Evolutionary conservation across 1,140 invertebrate genomes (phyloP).

Genomic region (Aphaenogaster rudis): DNA sequence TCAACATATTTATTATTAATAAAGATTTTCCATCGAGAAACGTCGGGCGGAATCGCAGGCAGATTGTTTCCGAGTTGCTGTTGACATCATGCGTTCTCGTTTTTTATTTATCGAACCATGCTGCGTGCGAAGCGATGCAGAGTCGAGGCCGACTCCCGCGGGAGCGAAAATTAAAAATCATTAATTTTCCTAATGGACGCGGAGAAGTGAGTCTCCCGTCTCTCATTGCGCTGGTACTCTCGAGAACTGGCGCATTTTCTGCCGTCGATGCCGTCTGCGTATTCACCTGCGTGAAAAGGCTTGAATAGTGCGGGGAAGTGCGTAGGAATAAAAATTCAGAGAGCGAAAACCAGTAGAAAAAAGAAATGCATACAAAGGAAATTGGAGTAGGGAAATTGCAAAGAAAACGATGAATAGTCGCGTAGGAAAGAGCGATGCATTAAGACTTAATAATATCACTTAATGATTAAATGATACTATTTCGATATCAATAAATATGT

Average conservation of each 20-base stretch:
- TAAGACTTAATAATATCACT: no score
- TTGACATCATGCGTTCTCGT: background rate
- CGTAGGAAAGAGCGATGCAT: background rate
- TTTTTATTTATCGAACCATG: slow-evolving; percentile 8
- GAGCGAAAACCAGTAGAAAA: slow-evolving; percentile 4
- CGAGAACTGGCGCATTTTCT: slow-evolving; percentile 58
- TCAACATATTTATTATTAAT: background rate
- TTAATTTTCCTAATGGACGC: slow-evolving; percentile 80
- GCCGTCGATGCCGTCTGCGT: slow-evolving; percentile 32
- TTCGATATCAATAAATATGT: background rate
- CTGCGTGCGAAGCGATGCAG: background rate
- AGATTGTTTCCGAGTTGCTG: slow-evolving; percentile 1
- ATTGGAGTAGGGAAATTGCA: slow-evolving; percentile 15
- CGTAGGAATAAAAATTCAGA: slow-evolving; percentile 49
- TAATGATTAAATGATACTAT: background rate
- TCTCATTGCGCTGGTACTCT: slow-evolving; percentile 57
- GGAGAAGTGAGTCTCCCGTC: slow-evolving; percentile 71
- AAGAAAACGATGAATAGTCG: background rate
- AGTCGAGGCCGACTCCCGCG: slow-evolving; percentile 13
- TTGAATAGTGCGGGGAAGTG: slow-evolving; percentile 43
- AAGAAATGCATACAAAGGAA: slow-evolving; percentile 1
- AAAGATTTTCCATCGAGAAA: slow-evolving; percentile 7
- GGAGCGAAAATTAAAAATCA: slow-evolving; percentile 76
- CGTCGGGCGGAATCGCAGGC: background rate
- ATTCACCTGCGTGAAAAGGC: slow-evolving; percentile 66